Percentiles rank a stretch among this genome's conserved stretches.
Evolutionary conservation across 2,113 vertebrate species (phyloP).

Genomic region (Grammomys dolichurus): DNA sequence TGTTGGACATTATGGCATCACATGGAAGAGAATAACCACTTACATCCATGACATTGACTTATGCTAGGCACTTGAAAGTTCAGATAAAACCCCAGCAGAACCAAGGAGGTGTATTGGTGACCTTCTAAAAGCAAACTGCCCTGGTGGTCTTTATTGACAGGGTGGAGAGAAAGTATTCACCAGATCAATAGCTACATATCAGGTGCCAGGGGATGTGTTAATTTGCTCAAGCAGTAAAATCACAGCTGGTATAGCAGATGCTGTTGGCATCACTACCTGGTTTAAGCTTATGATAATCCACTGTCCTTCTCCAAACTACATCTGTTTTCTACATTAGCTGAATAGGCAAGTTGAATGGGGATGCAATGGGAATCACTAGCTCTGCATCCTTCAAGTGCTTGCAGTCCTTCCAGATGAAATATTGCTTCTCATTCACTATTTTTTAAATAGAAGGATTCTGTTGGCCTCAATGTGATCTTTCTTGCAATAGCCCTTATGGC

Average conservation of each 20-base stretch:
- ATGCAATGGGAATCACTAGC: not conserved
- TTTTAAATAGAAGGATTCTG: not conserved
- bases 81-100: not conserved
- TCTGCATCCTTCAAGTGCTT: not conserved
- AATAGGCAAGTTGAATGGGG: not conserved
- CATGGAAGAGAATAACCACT: not conserved
- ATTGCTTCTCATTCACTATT: not conserved
- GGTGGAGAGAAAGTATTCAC: not conserved
- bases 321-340: not conserved
- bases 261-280: not conserved
- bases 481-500: not conserved
- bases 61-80: not conserved
- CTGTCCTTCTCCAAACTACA: not conserved
- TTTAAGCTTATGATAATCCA: not conserved
- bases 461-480: not conserved
- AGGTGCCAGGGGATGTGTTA: not conserved
- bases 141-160: not conserved
- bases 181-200: not conserved
- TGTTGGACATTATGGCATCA: not conserved
- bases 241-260: not conserved
- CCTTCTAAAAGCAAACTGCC: constrained; percentile 3
- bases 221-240: constrained; percentile 17
- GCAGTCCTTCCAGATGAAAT: not conserved
- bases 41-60: not conserved
- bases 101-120: not conserved